Evolutionary conservation across 2,797 vertebrate species (phyloP).

Genomic region (Trichosurus vulpecula): DNA sequence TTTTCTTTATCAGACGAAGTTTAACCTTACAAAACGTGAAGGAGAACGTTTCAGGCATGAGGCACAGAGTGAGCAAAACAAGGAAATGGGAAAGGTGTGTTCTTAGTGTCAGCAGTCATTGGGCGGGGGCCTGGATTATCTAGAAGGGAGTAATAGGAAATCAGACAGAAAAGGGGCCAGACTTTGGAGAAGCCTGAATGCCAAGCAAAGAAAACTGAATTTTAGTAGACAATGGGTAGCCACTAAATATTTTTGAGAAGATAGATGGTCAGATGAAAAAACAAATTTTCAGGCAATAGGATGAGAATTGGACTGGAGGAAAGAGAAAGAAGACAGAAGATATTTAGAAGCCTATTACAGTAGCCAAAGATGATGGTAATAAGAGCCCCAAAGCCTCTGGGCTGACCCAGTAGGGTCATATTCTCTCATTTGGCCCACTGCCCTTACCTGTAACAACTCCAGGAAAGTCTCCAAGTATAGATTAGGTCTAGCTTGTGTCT

Average conservation of each 20-base stretch:
- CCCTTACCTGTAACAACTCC: neutral
- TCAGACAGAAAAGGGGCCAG: neutral
- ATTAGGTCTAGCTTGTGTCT: neutral
- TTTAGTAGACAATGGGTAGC: neutral
- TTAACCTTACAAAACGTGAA: neutral
- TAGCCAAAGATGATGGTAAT: neutral
- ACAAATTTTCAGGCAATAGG: neutral
- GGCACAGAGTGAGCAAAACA: neutral
- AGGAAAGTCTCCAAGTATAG: neutral
- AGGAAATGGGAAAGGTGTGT: neutral
- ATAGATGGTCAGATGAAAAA: neutral
- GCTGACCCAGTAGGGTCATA: neutral
- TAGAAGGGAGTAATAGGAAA: neutral
- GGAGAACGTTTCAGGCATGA: neutral
- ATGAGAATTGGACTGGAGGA: neutral
- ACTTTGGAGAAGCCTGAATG: neutral
- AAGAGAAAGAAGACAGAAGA: neutral
- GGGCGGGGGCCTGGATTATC: neutral
- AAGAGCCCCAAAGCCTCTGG: neutral
- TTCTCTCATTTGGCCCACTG: neutral
- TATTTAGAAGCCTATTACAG: neutral
- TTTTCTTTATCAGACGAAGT: neutral
- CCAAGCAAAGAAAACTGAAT: neutral
- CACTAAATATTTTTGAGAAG: neutral
- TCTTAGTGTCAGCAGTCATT: neutral